A percentile compares a stretch with the other conserved stretches of the same genome.
These are phyloP conservation scores for Alethe diademata DNA, from an alignment of 2,113 vertebrate species.

Conservation along the genomic window DNA sequence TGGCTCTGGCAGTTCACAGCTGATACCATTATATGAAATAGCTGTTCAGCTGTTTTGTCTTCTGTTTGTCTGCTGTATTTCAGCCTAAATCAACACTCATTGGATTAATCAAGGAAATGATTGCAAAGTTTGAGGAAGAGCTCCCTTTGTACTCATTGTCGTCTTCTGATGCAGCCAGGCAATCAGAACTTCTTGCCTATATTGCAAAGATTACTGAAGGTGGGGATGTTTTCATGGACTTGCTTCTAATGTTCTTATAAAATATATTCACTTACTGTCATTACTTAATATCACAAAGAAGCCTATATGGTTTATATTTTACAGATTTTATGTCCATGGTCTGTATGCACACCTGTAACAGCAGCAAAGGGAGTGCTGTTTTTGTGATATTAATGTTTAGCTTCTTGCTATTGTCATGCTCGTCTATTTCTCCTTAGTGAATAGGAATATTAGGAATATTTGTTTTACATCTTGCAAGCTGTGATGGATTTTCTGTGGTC, in stretches of 20 bases:
- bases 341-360: neutral
- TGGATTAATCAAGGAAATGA: constrained; percentile 89
- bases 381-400: neutral
- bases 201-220: constrained; percentile 86
- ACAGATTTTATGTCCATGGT: neutral
- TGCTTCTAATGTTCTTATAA: neutral
- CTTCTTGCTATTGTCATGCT: neutral
- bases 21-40: neutral
- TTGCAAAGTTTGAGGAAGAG: constrained; percentile 89
- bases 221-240: constrained; percentile 37
- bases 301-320: neutral
- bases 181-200: constrained; percentile 83
- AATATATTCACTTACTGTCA: neutral
- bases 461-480: neutral
- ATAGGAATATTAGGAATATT: neutral
- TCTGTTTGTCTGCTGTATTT: constrained; percentile 19
- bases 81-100: constrained; percentile 89
- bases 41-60: neutral
- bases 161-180: constrained; percentile 73
- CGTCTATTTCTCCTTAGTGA: neutral
- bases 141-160: constrained; percentile 84
- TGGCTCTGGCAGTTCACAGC: neutral
- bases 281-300: neutral
- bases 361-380: neutral
- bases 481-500: neutral